Base-by-base conservation (phyloP, 2,113 vertebrate genomes). In the Speoplatyrhinus poulsoni region DNA sequence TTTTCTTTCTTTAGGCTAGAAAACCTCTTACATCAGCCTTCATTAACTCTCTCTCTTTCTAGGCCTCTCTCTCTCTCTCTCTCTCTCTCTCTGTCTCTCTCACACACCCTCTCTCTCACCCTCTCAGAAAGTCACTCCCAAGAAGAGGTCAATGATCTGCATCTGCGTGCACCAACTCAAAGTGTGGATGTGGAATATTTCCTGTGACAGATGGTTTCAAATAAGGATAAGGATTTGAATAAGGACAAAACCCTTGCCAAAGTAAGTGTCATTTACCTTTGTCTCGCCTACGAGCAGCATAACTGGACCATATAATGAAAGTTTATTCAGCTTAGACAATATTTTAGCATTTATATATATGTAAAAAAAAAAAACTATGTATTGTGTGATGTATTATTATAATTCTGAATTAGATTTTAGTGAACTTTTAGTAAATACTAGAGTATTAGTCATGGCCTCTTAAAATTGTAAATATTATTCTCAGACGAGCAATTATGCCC, bases 21-120 rank as follows among this genome's bases (percentile, higher is more conserved):
- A 87, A 88, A 86, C 89, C 88, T 94, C 91, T 96, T 94, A 93
- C 94, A 95, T 95, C 93, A 95, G 94, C 93, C 92, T 88, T 32
- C 78, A 5, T 82, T 80, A 81, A 75, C 71, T 26, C 76, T 41
- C 65, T 53, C 69, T 67, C 63, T 65, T 2, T 26, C 26, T 26
- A 19, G 19, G 19, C 1, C 62, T 63, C 47, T 50, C 47, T 33
- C 47, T 50, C 62, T 63, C 48, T 63, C 62, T 63, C 16, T 50
- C 47, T 50, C 62, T 15, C 47, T 63, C 10, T 48, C 16, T 12
- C 59, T 60, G 15, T 41, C 46, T 62, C 46, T 48, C 46, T 3
- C 46, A 4, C 33, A 16, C 62, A 19, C 60, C 50, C 47, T 62
- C 69, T 70, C 80, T 85, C 84, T 78, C 79, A 2, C 26, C 67